Percentiles rank a stretch among this genome's conserved stretches.
phyloP scores from a whole-genome alignment of 2,888 invertebrate species.

The Macrophya annulata region DNA sequence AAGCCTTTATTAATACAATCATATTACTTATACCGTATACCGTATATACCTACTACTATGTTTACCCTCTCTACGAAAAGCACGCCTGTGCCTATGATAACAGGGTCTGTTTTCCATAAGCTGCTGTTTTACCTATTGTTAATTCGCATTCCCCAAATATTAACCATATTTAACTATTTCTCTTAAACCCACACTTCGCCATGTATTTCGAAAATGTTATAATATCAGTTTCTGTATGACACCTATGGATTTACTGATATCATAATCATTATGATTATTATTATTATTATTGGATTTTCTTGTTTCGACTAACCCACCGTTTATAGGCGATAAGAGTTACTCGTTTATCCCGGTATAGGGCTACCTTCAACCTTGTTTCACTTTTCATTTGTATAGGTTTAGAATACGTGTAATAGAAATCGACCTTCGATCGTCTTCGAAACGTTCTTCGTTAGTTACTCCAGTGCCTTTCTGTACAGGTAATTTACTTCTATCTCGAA shows the following conservation, averaged over 20 bases:
- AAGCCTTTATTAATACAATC: constrained; percentile 19
- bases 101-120: neutral
- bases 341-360: constrained; percentile 2
- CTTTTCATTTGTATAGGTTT: neutral
- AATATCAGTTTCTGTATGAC: neutral
- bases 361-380: neutral
- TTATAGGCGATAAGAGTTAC: constrained; percentile 1
- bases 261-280: no score
- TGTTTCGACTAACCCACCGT: neutral
- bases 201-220: neutral
- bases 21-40: constrained; percentile 1
- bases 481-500: neutral
- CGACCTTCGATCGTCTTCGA: neutral
- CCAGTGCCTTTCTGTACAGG: neutral
- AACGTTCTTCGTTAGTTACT: neutral
- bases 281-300: neutral
- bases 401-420: neutral
- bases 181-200: neutral
- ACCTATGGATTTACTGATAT: neutral
- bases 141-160: no score
- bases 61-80: neutral
- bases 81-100: neutral
- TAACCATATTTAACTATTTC: no score
- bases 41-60: neutral
- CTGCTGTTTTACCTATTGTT: no score